A percentile compares a stretch with the other conserved stretches of the same genome.
phyloP scores from a whole-genome alignment of 2,888 invertebrate genomes.

The Leucophenga montana region DNA sequence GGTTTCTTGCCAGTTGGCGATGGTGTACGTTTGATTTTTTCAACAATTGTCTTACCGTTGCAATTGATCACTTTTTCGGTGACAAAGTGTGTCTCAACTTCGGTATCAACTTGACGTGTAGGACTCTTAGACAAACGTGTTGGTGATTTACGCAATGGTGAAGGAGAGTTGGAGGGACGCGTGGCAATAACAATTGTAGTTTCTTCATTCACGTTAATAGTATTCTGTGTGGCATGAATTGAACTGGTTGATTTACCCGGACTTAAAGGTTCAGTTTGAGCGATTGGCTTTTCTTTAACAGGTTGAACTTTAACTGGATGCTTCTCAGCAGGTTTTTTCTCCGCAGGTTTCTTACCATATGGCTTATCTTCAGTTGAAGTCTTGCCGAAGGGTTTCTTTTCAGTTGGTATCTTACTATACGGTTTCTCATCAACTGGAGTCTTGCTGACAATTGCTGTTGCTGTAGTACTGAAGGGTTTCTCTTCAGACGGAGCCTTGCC shows the following conservation, averaged over 20 bases:
- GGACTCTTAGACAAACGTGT: slow-evolving; percentile 37
- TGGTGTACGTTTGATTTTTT: slow-evolving; percentile 33
- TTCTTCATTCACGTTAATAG: slow-evolving; percentile 44
- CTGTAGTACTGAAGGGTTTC: neutral
- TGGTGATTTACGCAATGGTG: slow-evolving; percentile 34
- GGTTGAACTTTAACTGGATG: neutral
- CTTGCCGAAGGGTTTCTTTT: neutral
- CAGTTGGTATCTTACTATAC: neutral
- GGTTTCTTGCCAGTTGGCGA: slow-evolving; percentile 13
- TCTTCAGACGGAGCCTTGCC: neutral
- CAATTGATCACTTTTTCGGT: slow-evolving; percentile 57
- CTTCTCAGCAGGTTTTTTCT: neutral
- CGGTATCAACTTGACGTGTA: slow-evolving; percentile 27
- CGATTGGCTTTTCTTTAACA: slow-evolving; percentile 30
- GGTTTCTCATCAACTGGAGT: neutral
- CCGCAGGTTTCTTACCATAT: neutral
- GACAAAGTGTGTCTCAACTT: slow-evolving; percentile 45
- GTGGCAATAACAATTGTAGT: slow-evolving; percentile 46
- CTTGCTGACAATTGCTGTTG: neutral
- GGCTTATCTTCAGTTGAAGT: slow-evolving; percentile 1
- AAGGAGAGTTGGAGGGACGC: slow-evolving; percentile 28
- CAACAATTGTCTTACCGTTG: slow-evolving; percentile 43
- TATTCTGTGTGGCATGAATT: neutral
- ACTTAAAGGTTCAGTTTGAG: too few species aligned
- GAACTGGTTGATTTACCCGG: neutral